These are phyloP conservation scores for Aldabrachelys gigantea DNA, from an alignment of 2,113 vertebrate species.

Conservation along the genomic window DNA sequence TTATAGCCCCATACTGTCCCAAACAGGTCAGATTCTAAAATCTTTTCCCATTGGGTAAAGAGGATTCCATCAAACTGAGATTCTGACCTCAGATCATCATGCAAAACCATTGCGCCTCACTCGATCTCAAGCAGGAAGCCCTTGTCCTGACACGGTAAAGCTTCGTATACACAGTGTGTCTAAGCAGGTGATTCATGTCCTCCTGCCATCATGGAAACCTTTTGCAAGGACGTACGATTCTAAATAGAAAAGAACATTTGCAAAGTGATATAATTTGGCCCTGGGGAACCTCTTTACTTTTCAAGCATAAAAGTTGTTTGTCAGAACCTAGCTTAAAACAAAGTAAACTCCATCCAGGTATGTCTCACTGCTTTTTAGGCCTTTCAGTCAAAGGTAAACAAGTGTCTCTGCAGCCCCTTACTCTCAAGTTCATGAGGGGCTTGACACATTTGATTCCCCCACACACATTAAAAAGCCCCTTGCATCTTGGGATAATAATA, in stretches of 20 bases:
- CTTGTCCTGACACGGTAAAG: background rate
- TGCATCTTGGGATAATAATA: conserved; percentile 1
- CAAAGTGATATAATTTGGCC: background rate
- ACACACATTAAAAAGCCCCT: background rate
- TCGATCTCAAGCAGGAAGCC: background rate
- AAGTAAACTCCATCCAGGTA: background rate
- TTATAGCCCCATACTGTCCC: background rate
- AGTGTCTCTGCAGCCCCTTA: background rate
- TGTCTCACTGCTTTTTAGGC: background rate
- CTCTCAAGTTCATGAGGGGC: background rate
- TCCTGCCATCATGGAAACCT: too few relatives aligned
- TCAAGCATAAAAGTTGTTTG: background rate
- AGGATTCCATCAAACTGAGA: background rate
- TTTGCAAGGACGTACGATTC: conserved; percentile 2
- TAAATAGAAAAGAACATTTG: background rate
- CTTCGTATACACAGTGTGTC: background rate
- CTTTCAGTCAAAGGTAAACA: background rate
- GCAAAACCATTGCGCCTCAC: background rate
- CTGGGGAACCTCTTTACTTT: background rate
- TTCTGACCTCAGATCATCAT: background rate
- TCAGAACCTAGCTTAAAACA: background rate
- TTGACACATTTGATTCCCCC: background rate
- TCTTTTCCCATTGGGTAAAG: background rate
- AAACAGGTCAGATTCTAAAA: background rate
- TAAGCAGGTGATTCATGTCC: background rate